phyloP scores from a whole-genome alignment of 2,797 vertebrate species.

The Helostoma temminkii region DNA sequence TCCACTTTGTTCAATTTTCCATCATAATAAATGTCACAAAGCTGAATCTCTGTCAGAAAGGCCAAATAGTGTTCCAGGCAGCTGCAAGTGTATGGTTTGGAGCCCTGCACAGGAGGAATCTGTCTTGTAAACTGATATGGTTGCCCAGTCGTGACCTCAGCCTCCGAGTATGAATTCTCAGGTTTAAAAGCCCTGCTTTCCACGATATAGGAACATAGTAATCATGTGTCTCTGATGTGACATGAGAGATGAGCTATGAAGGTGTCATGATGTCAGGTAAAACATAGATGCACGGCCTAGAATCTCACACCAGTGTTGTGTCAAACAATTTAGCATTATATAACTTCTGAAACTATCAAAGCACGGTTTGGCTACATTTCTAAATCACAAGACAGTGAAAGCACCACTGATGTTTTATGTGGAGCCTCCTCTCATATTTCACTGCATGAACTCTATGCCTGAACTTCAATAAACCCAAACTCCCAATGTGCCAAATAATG shows the following conservation, averaged over 20 bases:
- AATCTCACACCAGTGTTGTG: not conserved
- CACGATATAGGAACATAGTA: slow-evolving; percentile 74
- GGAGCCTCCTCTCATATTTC: slow-evolving; percentile 28
- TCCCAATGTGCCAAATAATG: slow-evolving; percentile 18
- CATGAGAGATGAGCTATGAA: slow-evolving; percentile 42
- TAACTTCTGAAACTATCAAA: slow-evolving; percentile 7
- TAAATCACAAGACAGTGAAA: slow-evolving; percentile 19
- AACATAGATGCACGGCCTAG: slow-evolving; percentile 4
- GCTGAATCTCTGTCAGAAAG: slow-evolving; percentile 42
- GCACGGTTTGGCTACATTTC: slow-evolving; percentile 20
- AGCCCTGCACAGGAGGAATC: slow-evolving; percentile 72
- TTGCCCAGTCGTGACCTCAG: slow-evolving; percentile 84
- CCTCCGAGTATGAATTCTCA: slow-evolving; percentile 77
- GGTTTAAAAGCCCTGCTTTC: slow-evolving; percentile 73
- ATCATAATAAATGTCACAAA: slow-evolving; percentile 54
- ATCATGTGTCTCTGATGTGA: slow-evolving; percentile 60
- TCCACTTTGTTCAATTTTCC: slow-evolving; percentile 46
- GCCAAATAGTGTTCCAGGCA: slow-evolving; percentile 51
- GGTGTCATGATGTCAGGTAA: slow-evolving; percentile 18
- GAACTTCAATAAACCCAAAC: slow-evolving; percentile 47
- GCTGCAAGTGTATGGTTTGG: slow-evolving; percentile 60
- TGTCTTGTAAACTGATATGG: slow-evolving; percentile 80
- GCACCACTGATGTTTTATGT: slow-evolving; percentile 17
- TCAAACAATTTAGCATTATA: not conserved
- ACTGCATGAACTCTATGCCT: slow-evolving; percentile 13